Base-by-base conservation (phyloP, 2,888 invertebrate genomes). In the Spicauda simplicius region DNA sequence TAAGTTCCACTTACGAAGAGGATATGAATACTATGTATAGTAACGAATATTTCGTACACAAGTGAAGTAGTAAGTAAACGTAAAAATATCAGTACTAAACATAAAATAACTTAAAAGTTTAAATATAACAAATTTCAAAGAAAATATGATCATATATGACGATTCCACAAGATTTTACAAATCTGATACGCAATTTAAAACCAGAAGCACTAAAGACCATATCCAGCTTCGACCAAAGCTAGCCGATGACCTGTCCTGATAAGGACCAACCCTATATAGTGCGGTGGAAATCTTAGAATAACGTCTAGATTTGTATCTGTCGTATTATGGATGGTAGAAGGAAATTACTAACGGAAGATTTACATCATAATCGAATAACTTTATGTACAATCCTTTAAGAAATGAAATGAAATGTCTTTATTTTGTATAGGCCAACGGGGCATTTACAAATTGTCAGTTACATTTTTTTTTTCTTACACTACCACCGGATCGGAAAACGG, bases 141-240 rank as follows among this genome's bases (percentile, higher is more conserved):
- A 33, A 41, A 41, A 14, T 14, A 41, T 41, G 10, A 45, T 45
- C n/a, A 0, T 45, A 45, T 45, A 45, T n/a, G n/a, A 45, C n/a
- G 16, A 2, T 45, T 5, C 30, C 16, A 30, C 30, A 53, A 37
- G 10, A 33, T 55, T 53, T 19, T 61, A 52, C 33, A 53, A 37
- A 61, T 52, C 19, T 53, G n/a, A 37, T 14, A 18, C 11, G 48
- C 63, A 19, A 30, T 37, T 37, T 52, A 58, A 64, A 57, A 58
- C 64, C 64, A 64, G 64, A 52, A 52, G 64, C 64, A 64, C 16
- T 57, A 37, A 64, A 64, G 16, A 64, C 64, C 64, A 64, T 64
- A 64, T 57, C 56, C 52, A 52, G 64, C 55, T 57, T n/a, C 50
- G 57, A 37, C 64, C 64, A 18, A 52, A 56, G 55, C 45, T 20